Evolutionary conservation across 2,113 vertebrate genomes (phyloP).

Genomic region (Panthera leo): DNA sequence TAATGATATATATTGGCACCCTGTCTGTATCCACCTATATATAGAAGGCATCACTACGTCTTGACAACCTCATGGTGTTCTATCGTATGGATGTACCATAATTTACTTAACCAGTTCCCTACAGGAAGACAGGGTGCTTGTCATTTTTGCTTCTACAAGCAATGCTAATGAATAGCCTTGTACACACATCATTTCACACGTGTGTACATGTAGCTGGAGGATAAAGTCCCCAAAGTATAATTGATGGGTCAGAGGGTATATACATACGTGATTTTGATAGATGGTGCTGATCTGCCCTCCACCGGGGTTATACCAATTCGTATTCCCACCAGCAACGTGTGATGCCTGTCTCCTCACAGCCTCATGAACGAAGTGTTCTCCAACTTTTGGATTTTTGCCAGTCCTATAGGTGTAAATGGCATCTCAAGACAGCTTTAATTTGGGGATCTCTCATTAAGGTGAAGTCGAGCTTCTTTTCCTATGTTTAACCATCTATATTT

Average conservation of each 20-base stretch:
- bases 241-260: slow-evolving; percentile 55
- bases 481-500: background rate
- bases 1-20: background rate
- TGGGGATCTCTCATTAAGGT: background rate
- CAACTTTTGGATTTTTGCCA: background rate
- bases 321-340: background rate
- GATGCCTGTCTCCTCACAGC: background rate
- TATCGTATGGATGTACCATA: slow-evolving; percentile 37
- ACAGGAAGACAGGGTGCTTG: background rate
- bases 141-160: background rate
- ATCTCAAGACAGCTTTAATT: background rate
- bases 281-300: slow-evolving; percentile 59
- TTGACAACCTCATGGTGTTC: background rate
- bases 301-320: slow-evolving; percentile 31
- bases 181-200: background rate
- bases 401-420: background rate
- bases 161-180: background rate
- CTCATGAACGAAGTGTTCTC: background rate
- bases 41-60: background rate
- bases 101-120: slow-evolving; percentile 16
- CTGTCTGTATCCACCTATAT: background rate
- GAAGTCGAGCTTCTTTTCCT: background rate
- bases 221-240: slow-evolving; percentile 48
- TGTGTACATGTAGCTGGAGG: background rate
- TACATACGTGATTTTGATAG: slow-evolving; percentile 66